A percentile compares a stretch with the other conserved stretches of the same genome.
Conservation (phyloP, 1,140 invertebrate species). For the Tribolium madens region DNA sequence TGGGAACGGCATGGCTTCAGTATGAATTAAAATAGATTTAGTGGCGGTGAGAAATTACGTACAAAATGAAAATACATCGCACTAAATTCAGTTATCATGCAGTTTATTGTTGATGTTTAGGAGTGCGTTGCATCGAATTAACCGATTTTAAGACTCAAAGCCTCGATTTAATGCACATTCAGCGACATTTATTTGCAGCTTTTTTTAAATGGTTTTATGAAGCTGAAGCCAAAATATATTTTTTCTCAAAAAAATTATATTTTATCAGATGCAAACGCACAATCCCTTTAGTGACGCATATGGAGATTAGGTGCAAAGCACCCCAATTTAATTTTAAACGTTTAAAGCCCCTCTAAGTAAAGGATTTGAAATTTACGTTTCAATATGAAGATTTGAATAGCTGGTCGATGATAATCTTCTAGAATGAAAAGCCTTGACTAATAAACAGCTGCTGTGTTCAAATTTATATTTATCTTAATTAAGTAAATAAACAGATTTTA, state of each 20-base stretch:
- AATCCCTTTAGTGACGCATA: not conserved
- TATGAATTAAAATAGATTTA: slow-evolving; percentile 11
- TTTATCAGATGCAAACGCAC: not conserved
- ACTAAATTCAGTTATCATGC: slow-evolving; percentile 21
- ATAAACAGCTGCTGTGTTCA: not conserved
- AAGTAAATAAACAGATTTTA: not conserved
- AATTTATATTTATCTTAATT: slow-evolving; percentile 8
- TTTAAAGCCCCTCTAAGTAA: not conserved
- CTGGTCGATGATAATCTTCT: not conserved
- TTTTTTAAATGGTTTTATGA: too few species aligned
- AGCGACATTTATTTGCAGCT: not conserved
- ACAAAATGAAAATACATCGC: slow-evolving; percentile 12
- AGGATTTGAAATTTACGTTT: slow-evolving; percentile 24
- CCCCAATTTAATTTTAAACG: slow-evolving; percentile 19
- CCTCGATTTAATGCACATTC: not conserved
- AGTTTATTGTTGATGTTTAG: not conserved
- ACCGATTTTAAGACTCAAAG: not conserved
- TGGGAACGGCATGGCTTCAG: not conserved
- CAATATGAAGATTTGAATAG: slow-evolving; percentile 26
- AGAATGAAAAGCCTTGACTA: not conserved
- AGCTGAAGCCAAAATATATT: too few species aligned
- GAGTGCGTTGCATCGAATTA: slow-evolving; percentile 15
- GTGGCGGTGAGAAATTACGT: not conserved
- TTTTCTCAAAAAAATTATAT: not conserved
- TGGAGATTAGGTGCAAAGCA: not conserved